Percentiles rank a stretch among this genome's conserved stretches.
Evolutionary conservation across 2,113 vertebrate genomes (phyloP).

Genomic region (Mirza zaza): DNA sequence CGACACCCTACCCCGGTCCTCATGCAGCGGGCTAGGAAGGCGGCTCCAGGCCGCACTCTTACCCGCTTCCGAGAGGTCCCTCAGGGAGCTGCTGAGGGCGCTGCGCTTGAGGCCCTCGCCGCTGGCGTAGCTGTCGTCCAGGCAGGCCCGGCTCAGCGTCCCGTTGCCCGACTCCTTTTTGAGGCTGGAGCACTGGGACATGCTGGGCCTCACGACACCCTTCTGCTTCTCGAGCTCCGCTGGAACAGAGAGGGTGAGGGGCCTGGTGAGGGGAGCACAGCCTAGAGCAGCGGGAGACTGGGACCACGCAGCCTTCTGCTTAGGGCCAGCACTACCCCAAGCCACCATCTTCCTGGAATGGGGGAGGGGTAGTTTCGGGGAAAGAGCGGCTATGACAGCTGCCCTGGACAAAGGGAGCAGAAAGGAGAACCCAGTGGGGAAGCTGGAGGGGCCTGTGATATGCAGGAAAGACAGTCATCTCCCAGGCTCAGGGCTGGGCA

Average conservation of each 20-base stretch:
- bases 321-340: background rate
- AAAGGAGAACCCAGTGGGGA: background rate
- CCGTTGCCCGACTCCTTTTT: constrained; percentile 94
- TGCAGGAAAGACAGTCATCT: background rate
- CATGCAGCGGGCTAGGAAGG: background rate
- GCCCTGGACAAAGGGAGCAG: background rate
- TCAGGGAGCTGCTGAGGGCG: constrained; percentile 96
- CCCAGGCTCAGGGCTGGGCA: background rate
- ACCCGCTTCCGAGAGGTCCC: constrained; percentile 98
- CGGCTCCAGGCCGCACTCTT: constrained; percentile 68
- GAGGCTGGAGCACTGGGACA: constrained; percentile 93
- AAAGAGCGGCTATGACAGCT: too few species aligned
- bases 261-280: background rate
- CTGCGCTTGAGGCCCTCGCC: constrained; percentile 96
- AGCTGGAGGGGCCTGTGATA: background rate
- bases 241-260: constrained; percentile 73
- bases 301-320: background rate
- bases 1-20: background rate
- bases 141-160: constrained; percentile 90
- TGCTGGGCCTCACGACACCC: constrained; percentile 93
- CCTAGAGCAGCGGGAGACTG: rapidly evolving
- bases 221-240: constrained; percentile 99
- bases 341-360: background rate
- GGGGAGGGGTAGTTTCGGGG: background rate
- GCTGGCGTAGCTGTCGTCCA: constrained; percentile 96